Conservation (phyloP, 1,140 invertebrate species). For the Reticulitermes speratus region DNA sequence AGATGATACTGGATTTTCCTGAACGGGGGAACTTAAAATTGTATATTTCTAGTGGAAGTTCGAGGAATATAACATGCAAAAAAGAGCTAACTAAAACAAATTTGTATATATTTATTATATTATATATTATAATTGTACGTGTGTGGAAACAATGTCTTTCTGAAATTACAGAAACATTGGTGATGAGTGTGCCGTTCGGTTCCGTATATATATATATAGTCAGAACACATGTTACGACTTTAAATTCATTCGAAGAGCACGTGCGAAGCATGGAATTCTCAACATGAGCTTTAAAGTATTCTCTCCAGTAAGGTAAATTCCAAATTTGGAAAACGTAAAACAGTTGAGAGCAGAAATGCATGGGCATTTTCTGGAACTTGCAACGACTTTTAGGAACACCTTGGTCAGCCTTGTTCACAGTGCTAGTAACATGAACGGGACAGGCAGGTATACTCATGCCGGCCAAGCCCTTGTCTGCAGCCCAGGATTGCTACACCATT, state of each 20-base stretch:
- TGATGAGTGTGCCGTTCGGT: not conserved
- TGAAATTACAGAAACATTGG: not conserved
- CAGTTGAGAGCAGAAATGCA: not conserved
- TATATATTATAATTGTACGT: not conserved
- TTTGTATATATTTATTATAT: slow-evolving; percentile 27
- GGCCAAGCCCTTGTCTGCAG: not conserved
- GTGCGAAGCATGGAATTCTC: not conserved
- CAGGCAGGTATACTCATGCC: not conserved
- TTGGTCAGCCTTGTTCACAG: not conserved
- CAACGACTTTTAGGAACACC: not conserved
- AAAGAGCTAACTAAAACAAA: not conserved
- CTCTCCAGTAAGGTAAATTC: not conserved
- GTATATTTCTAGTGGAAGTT: not conserved
- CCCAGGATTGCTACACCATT: not conserved
- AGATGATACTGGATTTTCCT: not conserved
- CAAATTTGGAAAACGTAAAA: not conserved
- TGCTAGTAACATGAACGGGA: not conserved
- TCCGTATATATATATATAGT: not conserved
- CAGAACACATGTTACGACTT: not conserved
- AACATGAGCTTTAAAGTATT: not conserved
- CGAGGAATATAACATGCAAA: not conserved
- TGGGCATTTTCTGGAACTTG: not conserved
- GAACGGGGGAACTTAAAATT: not conserved
- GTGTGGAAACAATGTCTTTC: not conserved
- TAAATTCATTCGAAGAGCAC: not conserved